Conservation (phyloP, 2,888 invertebrate species). For the Brenthis hecate region DNA sequence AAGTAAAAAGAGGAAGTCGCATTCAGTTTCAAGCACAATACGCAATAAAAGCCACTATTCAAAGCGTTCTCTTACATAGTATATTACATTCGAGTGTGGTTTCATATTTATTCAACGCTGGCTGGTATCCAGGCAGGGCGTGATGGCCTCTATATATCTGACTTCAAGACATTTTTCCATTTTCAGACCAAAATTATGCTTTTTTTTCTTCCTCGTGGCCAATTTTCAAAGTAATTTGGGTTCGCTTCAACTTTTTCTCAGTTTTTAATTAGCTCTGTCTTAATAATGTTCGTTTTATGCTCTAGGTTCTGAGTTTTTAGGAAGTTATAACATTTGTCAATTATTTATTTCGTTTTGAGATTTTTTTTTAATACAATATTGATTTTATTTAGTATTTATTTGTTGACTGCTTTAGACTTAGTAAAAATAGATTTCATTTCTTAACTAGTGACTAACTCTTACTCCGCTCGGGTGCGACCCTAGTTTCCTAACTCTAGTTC, state of each 20-base stretch:
- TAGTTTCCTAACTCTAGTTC: too few relatives aligned
- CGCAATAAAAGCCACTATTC: neutral
- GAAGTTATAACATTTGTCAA: neutral
- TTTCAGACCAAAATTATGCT: constrained; percentile 22
- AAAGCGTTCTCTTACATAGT: constrained; percentile 17
- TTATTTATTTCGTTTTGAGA: too few relatives aligned
- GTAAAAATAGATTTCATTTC: too few relatives aligned
- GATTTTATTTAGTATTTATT: too few relatives aligned
- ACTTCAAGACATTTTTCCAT: constrained; percentile 34
- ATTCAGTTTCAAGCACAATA: neutral
- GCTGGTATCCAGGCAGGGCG: constrained; percentile 47
- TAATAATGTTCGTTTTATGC: constrained; percentile 4
- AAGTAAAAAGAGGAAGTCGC: too few relatives aligned
- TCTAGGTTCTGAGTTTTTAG: constrained; percentile 3
- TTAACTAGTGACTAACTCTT: too few relatives aligned
- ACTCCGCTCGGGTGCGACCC: too few relatives aligned
- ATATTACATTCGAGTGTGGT: constrained; percentile 34
- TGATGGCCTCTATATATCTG: constrained; percentile 44
- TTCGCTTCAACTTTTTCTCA: constrained; percentile 28
- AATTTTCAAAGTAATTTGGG: constrained; percentile 31
- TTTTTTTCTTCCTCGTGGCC: constrained; percentile 12
- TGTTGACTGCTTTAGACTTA: too few relatives aligned
- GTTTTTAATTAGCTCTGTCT: constrained; percentile 24
- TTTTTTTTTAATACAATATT: too few relatives aligned
- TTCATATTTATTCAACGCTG: constrained; percentile 49